Conservation (phyloP, 2,113 vertebrate species). For the Etheostoma cragini region DNA sequence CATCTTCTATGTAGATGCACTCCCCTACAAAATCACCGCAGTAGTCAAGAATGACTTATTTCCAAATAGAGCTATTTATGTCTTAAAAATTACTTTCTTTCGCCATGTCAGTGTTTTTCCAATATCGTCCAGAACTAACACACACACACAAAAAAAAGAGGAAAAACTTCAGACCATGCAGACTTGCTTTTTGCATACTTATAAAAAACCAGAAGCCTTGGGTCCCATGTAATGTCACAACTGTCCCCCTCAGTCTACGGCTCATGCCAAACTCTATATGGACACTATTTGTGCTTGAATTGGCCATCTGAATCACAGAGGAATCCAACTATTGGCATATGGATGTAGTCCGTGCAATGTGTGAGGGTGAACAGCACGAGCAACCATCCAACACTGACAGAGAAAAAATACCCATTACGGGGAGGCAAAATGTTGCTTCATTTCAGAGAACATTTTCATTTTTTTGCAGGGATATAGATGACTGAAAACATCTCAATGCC, state of each 20-base stretch:
- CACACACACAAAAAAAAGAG: background rate
- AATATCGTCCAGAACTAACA: too few species aligned
- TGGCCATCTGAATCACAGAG: conserved; percentile 19
- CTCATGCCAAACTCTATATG: conserved; percentile 48
- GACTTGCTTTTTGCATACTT: conserved; percentile 11
- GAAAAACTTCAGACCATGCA: background rate
- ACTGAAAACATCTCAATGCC: background rate
- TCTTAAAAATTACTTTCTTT: too few species aligned
- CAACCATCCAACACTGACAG: conserved; percentile 20
- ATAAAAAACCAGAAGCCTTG: background rate
- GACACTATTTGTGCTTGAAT: conserved; percentile 18
- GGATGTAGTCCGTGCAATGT: conserved; percentile 58
- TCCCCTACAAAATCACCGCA: too few species aligned
- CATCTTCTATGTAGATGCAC: too few species aligned
- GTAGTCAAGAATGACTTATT: too few species aligned
- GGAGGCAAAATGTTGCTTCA: background rate
- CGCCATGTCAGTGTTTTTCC: too few species aligned
- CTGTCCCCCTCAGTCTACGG: conserved; percentile 16
- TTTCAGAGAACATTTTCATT: background rate
- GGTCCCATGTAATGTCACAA: conserved; percentile 22
- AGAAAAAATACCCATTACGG: background rate
- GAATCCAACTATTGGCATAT: conserved; percentile 53
- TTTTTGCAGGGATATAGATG: background rate
- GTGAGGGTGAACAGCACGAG: conserved; percentile 12
- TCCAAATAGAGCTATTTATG: too few species aligned